Conservation (phyloP, 2,888 invertebrate genomes). For the Tethea ocularis region DNA sequence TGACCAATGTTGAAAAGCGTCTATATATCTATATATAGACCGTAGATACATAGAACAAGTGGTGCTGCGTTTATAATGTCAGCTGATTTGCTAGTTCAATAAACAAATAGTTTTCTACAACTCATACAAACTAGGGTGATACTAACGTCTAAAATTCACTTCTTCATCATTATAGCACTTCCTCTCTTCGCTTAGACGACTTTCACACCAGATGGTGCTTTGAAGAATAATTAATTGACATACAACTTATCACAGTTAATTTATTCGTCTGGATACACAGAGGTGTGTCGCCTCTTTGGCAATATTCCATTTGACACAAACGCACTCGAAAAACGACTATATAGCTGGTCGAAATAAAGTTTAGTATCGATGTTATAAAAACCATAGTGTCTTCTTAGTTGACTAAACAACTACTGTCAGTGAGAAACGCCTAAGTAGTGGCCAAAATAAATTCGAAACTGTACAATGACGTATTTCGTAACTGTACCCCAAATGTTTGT, state of each 20-base stretch:
- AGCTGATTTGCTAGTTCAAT: neutral
- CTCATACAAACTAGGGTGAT: conserved; percentile 6
- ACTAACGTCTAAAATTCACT: conserved; percentile 37
- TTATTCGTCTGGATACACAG: conserved; percentile 79
- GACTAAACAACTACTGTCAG: conserved; percentile 56
- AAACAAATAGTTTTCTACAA: neutral
- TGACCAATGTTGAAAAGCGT: too few species aligned
- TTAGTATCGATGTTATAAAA: conserved; percentile 18
- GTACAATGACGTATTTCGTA: conserved; percentile 68
- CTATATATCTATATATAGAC: too few species aligned
- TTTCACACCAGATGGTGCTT: conserved; percentile 78
- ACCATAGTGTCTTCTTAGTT: conserved; percentile 44
- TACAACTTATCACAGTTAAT: conserved; percentile 82
- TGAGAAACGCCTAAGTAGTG: conserved; percentile 71
- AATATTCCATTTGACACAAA: conserved; percentile 56
- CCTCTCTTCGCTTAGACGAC: conserved; percentile 55
- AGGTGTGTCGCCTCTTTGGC: conserved; percentile 78
- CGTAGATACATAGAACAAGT: neutral
- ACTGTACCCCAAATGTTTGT: conserved; percentile 50
- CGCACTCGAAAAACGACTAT: conserved; percentile 35
- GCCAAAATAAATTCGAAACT: conserved; percentile 75
- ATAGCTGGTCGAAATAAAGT: conserved; percentile 30
- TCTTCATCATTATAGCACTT: conserved; percentile 60
- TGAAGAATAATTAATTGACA: conserved; percentile 84
- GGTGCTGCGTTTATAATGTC: neutral